A percentile compares a stretch with the other conserved stretches of the same genome.
phyloP scores from a whole-genome alignment of 2,888 invertebrate species.

The Sphinx pinastri region DNA sequence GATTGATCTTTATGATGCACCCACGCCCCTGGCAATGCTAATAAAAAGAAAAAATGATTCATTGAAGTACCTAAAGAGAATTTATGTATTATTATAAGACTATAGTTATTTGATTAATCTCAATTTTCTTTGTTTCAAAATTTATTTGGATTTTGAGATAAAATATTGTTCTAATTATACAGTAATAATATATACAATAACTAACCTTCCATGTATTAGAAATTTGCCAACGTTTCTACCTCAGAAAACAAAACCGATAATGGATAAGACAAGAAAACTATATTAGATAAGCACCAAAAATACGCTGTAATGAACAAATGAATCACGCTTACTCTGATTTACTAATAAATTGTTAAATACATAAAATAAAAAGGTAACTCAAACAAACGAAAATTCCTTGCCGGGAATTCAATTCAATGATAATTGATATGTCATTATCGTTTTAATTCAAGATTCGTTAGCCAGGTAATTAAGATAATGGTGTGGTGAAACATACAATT shows the following conservation, averaged over 20 bases:
- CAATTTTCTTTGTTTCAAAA: too few relatives aligned
- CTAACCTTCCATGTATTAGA: background rate
- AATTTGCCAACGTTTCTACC: background rate
- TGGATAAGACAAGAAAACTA: slow-evolving; percentile 22
- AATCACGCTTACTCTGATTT: background rate
- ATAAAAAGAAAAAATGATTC: slow-evolving; percentile 24
- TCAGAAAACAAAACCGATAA: slow-evolving; percentile 16
- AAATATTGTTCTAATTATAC: too few relatives aligned
- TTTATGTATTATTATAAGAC: too few relatives aligned
- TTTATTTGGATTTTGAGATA: too few relatives aligned
- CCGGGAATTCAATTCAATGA: slow-evolving; percentile 6
- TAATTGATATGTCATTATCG: slow-evolving; percentile 28
- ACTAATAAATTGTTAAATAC: background rate
- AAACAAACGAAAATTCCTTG: slow-evolving; percentile 1
- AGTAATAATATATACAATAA: too few relatives aligned
- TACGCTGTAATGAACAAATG: background rate
- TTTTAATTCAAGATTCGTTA: slow-evolving; percentile 25
- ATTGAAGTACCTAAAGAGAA: background rate
- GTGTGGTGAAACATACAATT: slow-evolving; percentile 5
- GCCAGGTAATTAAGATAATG: slow-evolving; percentile 30
- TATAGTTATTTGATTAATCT: too few relatives aligned
- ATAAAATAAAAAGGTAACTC: background rate
- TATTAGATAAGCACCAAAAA: background rate
- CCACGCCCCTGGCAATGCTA: slow-evolving; percentile 57
- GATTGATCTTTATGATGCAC: slow-evolving; percentile 79